These are phyloP conservation scores for Sinocyclocheilus anshuiensis DNA, from an alignment of 2,113 vertebrate species.

Conservation along the genomic window DNA sequence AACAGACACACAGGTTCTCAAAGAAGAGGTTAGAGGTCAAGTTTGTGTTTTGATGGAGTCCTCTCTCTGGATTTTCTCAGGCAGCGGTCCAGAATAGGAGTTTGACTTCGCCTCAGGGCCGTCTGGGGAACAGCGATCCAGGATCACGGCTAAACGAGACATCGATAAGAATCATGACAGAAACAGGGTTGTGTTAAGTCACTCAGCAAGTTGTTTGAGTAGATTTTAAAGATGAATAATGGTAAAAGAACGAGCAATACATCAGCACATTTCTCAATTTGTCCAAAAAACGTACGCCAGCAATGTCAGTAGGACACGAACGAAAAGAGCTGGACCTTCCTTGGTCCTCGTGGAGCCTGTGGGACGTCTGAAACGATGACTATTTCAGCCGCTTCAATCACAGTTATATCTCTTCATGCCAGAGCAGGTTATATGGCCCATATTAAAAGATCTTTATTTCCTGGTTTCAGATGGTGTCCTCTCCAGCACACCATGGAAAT, in stretches of 20 bases:
- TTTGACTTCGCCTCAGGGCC: slow-evolving; percentile 15
- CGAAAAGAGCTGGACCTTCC: slow-evolving; percentile 23
- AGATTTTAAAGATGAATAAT: slow-evolving; percentile 44
- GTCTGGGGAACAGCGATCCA: neutral
- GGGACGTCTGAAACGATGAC: slow-evolving; percentile 10
- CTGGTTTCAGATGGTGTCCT: slow-evolving; percentile 71
- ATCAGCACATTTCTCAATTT: slow-evolving; percentile 42
- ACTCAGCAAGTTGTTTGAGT: slow-evolving; percentile 42
- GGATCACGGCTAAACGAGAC: slow-evolving; percentile 19
- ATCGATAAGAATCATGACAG: slow-evolving; percentile 37
- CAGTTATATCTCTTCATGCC: slow-evolving; percentile 48
- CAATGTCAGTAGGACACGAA: slow-evolving; percentile 48
- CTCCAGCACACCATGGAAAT: slow-evolving; percentile 77
- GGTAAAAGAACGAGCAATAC: slow-evolving; percentile 21
- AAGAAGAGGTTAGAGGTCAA: slow-evolving; percentile 13
- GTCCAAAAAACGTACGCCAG: slow-evolving; percentile 48
- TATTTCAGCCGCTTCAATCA: slow-evolving; percentile 52
- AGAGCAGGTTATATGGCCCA: slow-evolving; percentile 65
- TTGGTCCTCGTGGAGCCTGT: slow-evolving; percentile 49
- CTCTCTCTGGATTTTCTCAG: slow-evolving; percentile 47
- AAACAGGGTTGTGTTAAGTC: slow-evolving; percentile 42
- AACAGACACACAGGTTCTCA: neutral
- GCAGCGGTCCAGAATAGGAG: neutral
- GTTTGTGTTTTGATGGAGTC: slow-evolving; percentile 5
- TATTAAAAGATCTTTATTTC: slow-evolving; percentile 74